Percentiles rank a stretch among this genome's conserved stretches.
phyloP scores from a whole-genome alignment of 2,888 invertebrate species.

The Tinea pellionella region DNA sequence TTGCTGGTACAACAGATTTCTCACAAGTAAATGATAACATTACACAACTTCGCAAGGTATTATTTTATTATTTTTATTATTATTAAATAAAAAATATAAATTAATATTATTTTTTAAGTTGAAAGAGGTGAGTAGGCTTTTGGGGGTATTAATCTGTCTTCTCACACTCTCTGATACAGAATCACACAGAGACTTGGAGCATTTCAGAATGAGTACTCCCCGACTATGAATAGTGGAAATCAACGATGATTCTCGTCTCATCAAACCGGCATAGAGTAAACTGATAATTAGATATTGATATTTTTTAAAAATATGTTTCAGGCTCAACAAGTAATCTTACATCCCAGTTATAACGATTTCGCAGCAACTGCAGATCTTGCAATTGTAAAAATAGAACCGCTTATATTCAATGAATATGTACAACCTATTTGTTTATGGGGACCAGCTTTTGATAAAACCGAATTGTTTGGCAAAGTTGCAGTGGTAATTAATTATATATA shows the following conservation, averaged over 20 bases:
- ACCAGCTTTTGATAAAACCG: conserved; percentile 45
- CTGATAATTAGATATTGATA: no score
- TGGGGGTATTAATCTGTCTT: no score
- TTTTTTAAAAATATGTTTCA: conserved; percentile 23
- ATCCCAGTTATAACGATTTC: conserved; percentile 37
- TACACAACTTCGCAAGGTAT: conserved; percentile 1
- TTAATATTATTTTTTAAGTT: no score
- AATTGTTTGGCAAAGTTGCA: conserved; percentile 39
- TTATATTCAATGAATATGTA: conserved; percentile 44
- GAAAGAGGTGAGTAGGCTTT: no score
- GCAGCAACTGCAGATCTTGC: conserved; percentile 49
- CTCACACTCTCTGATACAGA: no score
- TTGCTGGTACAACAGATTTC: conserved; percentile 44
- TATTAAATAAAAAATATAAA: no score
- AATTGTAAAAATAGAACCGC: conserved; percentile 40
- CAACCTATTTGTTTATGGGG: conserved; percentile 60
- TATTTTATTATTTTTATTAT: background rate
- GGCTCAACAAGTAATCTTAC: conserved; percentile 42
- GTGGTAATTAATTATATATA: conserved; percentile 36
- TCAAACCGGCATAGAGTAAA: no score
- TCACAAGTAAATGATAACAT: conserved; percentile 23
- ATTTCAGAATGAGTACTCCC: no score
- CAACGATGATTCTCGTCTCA: no score
- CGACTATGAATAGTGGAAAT: no score
- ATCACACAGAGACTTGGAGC: no score